phyloP scores from a whole-genome alignment of 2,797 vertebrate genomes.

The Mormyrops attenuatus region DNA sequence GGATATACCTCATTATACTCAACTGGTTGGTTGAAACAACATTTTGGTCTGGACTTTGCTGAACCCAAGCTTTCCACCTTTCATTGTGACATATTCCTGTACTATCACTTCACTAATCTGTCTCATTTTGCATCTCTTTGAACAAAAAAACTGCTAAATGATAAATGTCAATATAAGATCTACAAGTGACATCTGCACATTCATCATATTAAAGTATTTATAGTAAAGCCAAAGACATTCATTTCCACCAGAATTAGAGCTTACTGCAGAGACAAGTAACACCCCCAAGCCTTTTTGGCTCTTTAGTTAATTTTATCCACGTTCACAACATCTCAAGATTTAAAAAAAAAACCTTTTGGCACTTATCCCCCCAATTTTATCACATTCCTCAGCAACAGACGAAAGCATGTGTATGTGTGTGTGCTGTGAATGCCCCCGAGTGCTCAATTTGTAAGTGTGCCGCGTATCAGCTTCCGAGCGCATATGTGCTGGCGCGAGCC shows the following conservation, averaged over 20 bases:
- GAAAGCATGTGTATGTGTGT: slow-evolving; percentile 3
- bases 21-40: neutral
- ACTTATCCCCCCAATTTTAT: slow-evolving; percentile 14
- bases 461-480: slow-evolving; percentile 16
- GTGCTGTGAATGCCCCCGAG: slow-evolving; percentile 18
- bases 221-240: neutral
- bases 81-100: neutral
- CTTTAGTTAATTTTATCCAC: slow-evolving; percentile 43
- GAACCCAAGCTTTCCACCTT: neutral
- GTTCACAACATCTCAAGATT: slow-evolving; percentile 36
- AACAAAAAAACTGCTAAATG: neutral
- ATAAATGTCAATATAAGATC: neutral
- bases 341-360: neutral
- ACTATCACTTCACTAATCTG: neutral
- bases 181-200: neutral
- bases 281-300: slow-evolving; percentile 3
- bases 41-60: neutral
- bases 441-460: slow-evolving; percentile 36
- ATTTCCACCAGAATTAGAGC: slow-evolving; percentile 1
- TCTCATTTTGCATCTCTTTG: neutral
- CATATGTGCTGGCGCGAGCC: neutral
- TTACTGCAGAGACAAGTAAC: slow-evolving; percentile 24
- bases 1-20: neutral
- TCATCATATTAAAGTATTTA: neutral
- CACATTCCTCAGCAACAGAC: slow-evolving; percentile 43